Conservation (phyloP, 2,113 vertebrate species). For the Saimiri boliviensis region DNA sequence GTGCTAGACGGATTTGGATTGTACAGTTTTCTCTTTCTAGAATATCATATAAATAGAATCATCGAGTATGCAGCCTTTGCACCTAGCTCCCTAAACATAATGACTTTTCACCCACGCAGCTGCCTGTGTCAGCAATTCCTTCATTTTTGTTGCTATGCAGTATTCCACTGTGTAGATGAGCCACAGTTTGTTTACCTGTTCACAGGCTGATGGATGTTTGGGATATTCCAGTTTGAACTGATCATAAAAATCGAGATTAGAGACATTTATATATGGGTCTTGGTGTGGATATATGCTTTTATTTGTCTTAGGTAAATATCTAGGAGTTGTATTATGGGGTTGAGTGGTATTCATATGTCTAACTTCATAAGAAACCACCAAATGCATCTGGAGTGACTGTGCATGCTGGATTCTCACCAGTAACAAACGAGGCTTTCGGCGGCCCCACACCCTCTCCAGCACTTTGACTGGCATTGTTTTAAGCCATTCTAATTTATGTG, state of each 20-base stretch:
- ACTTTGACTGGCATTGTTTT: neutral
- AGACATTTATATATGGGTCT: neutral
- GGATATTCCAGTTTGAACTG: neutral
- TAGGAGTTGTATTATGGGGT: neutral
- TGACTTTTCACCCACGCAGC: neutral
- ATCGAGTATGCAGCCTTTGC: neutral
- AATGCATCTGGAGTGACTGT: accelerated
- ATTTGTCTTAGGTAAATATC: neutral
- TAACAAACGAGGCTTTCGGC: neutral
- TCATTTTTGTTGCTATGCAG: neutral
- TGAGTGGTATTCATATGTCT: no score
- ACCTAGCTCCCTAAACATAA: neutral
- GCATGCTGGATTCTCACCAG: neutral
- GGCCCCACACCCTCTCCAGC: accelerated
- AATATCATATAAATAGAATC: neutral
- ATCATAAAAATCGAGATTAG: neutral
- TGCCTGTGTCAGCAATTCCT: neutral
- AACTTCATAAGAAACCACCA: neutral
- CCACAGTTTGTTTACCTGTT: neutral
- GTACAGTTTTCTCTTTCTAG: neutral
- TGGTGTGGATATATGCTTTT: neutral
- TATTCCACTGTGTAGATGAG: neutral
- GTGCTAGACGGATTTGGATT: neutral
- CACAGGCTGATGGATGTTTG: neutral
- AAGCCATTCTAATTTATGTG: no score